Conservation (phyloP, 2,113 vertebrate genomes). For the Mirza zaza region DNA sequence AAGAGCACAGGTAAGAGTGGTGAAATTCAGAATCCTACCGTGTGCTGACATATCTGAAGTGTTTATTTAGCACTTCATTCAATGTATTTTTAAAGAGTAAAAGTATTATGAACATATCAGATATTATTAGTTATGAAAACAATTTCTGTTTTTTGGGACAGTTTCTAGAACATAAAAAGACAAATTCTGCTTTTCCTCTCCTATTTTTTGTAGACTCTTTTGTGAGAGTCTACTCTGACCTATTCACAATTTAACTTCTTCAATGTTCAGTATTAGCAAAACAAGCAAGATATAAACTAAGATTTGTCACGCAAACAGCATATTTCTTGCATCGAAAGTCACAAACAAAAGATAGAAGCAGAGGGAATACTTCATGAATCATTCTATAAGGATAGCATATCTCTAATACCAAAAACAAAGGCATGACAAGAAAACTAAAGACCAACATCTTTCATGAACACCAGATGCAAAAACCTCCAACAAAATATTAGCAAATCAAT, state of each 20-base stretch:
- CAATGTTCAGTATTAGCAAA: not conserved
- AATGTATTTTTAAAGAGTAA: not conserved
- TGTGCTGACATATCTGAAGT: not conserved
- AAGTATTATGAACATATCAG: not conserved
- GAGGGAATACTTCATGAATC: not conserved
- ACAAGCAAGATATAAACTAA: conserved; percentile 35
- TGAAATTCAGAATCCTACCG: not conserved
- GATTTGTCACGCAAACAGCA: not conserved
- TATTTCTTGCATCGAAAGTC: not conserved
- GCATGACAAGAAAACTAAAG: not conserved
- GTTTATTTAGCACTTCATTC: not conserved
- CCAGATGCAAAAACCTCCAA: not conserved
- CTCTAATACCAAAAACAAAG: not conserved
- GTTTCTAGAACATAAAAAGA: not conserved
- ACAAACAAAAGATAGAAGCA: not conserved
- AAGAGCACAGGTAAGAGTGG: not conserved
- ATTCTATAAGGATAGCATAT: not conserved
- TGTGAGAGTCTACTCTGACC: not conserved
- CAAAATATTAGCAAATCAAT: conserved; percentile 21
- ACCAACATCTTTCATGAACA: not conserved
- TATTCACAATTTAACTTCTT: conserved; percentile 2
- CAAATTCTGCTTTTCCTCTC: not conserved
- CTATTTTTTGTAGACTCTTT: not conserved
- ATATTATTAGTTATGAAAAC: not conserved
- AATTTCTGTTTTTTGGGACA: not conserved